These are phyloP conservation scores for Drosophila saltans DNA, from an alignment of 1,140 invertebrate species.

Conservation along the genomic window DNA sequence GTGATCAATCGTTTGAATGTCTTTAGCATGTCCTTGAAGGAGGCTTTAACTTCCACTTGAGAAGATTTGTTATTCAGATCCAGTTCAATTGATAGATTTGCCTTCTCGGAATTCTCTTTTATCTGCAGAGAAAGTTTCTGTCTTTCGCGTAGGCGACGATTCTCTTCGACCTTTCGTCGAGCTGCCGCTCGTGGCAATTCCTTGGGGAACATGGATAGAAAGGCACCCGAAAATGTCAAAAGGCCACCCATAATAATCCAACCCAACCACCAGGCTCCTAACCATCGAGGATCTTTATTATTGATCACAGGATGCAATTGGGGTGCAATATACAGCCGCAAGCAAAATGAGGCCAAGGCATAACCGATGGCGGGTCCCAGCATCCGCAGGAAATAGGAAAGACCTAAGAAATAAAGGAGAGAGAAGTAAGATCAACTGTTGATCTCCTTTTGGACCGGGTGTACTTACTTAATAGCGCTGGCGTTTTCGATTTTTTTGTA, in stretches of 20 bases:
- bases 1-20: slow-evolving; percentile 86
- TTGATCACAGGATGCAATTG: slow-evolving; percentile 87
- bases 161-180: slow-evolving; percentile 84
- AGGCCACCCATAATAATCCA: slow-evolving; percentile 89
- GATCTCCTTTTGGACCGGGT: neutral
- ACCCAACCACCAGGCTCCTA: slow-evolving; percentile 92
- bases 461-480: slow-evolving; percentile 86
- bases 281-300: slow-evolving; percentile 89
- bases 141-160: slow-evolving; percentile 60
- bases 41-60: slow-evolving; percentile 75
- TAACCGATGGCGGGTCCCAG: slow-evolving; percentile 89
- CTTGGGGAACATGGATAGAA: slow-evolving; percentile 88
- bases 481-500: slow-evolving; percentile 88
- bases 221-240: slow-evolving; percentile 86
- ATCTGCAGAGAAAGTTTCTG: slow-evolving; percentile 41
- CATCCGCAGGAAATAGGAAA: slow-evolving; percentile 89
- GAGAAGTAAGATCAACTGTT: neutral
- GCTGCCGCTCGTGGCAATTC: slow-evolving; percentile 86
- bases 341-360: slow-evolving; percentile 87
- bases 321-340: slow-evolving; percentile 89
- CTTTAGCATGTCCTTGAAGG: slow-evolving; percentile 85
- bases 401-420: slow-evolving; percentile 83
- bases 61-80: slow-evolving; percentile 40
- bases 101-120: slow-evolving; percentile 54
- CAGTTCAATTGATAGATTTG: slow-evolving; percentile 48